Conservation (phyloP, 2,113 vertebrate species). For the Paramisgurnus dabryanus region DNA sequence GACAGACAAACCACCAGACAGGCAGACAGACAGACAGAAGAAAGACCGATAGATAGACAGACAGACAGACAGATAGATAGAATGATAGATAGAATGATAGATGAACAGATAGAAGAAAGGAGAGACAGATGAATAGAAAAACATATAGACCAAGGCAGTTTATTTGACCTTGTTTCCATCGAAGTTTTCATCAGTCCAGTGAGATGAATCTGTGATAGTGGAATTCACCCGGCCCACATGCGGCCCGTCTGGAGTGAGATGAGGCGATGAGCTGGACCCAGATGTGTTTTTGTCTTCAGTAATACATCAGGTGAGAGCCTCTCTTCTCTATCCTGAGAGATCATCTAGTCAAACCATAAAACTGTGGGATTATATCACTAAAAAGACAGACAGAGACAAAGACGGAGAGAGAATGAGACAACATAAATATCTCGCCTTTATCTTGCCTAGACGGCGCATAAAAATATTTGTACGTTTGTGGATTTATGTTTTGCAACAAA, state of each 20-base stretch:
- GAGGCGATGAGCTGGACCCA: slow-evolving; percentile 24
- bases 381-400: not conserved
- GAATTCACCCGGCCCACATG: not conserved
- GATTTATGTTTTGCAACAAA: too few relatives aligned
- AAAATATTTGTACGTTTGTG: too few relatives aligned
- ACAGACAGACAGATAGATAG: too few relatives aligned
- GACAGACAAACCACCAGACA: too few relatives aligned
- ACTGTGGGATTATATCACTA: not conserved
- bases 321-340: not conserved
- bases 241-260: not conserved
- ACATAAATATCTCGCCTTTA: not conserved
- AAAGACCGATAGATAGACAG: too few relatives aligned
- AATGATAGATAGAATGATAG: too few relatives aligned
- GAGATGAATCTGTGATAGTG: not conserved
- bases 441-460: not conserved
- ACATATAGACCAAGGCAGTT: not conserved
- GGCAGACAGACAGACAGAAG: too few relatives aligned
- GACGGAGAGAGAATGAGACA: not conserved
- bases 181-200: not conserved
- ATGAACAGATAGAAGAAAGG: not conserved
- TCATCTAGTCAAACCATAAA: slow-evolving; percentile 17
- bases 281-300: slow-evolving; percentile 7
- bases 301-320: slow-evolving; percentile 5
- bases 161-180: slow-evolving; percentile 8
- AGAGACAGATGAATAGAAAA: not conserved